These are phyloP conservation scores for Gerris lacustris DNA, from an alignment of 2,888 invertebrate species.

Conservation along the genomic window DNA sequence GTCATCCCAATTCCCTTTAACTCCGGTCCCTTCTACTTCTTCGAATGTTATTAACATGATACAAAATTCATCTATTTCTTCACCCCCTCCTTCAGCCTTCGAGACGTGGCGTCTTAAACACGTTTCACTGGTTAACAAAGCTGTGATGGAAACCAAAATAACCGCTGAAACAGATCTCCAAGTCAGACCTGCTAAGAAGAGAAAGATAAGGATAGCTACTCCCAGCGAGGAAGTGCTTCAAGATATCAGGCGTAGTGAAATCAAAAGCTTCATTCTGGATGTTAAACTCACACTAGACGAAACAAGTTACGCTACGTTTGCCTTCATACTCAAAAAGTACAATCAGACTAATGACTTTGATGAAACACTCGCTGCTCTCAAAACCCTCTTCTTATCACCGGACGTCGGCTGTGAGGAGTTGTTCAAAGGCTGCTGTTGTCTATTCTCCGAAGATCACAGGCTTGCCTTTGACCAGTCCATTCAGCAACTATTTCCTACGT, in stretches of 20 bases:
- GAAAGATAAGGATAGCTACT: background rate
- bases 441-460: background rate
- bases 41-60: background rate
- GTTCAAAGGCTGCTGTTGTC: background rate
- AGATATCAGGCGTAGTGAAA: background rate
- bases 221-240: background rate
- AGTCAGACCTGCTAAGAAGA: background rate
- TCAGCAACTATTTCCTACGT: too few relatives aligned
- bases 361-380: slow-evolving; percentile 9
- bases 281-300: slow-evolving; percentile 19
- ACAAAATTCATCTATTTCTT: background rate
- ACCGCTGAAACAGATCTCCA: background rate
- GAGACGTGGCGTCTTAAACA: background rate
- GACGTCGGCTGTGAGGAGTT: background rate
- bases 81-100: background rate
- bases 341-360: slow-evolving; percentile 14
- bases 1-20: background rate
- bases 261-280: slow-evolving; percentile 5
- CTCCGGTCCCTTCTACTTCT: background rate
- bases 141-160: background rate
- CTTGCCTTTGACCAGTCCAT: background rate
- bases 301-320: slow-evolving; percentile 16
- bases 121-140: background rate
- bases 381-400: slow-evolving; percentile 12
- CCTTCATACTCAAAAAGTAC: slow-evolving; percentile 13